Conservation (phyloP, 2,113 vertebrate genomes). For the Amphiprion percula region DNA sequence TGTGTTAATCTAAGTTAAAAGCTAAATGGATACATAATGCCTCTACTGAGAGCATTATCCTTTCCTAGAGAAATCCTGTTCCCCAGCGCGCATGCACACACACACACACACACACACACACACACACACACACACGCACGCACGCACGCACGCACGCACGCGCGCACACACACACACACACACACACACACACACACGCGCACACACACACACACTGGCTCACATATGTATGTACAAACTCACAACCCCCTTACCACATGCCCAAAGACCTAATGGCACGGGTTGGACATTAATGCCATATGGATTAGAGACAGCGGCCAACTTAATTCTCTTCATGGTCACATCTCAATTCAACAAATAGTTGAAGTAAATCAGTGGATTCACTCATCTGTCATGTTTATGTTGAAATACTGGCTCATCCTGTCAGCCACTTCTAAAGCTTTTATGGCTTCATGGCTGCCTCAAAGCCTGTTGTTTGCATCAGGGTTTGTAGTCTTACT, state of each 20-base stretch:
- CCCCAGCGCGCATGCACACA: conserved; percentile 2
- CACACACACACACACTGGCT: conserved; percentile 21
- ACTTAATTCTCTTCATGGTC: conserved; percentile 42
- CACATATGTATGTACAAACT: conserved; percentile 34
- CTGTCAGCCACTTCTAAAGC: neutral
- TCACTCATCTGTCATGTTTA: conserved; percentile 34
- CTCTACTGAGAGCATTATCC: conserved; percentile 79
- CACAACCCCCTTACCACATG: conserved; percentile 34
- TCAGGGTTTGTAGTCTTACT: neutral
- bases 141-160: conserved; percentile 19
- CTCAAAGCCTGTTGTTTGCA: neutral
- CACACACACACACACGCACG: conserved; percentile 16
- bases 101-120: conserved; percentile 33
- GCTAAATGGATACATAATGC: conserved; percentile 85
- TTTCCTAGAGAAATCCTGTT: conserved; percentile 75
- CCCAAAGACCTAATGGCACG: conserved; percentile 51
- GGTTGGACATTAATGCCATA: conserved; percentile 62
- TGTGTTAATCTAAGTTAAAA: conserved; percentile 86
- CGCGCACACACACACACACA: conserved; percentile 19
- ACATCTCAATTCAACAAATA: conserved; percentile 13
- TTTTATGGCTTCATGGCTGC: neutral
- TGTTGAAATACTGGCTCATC: neutral
- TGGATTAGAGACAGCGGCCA: conserved; percentile 66
- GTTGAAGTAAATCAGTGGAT: conserved; percentile 16
- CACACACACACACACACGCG: conserved; percentile 31